Conservation (phyloP, 2,797 vertebrate species). For the Harpagifer antarcticus region DNA sequence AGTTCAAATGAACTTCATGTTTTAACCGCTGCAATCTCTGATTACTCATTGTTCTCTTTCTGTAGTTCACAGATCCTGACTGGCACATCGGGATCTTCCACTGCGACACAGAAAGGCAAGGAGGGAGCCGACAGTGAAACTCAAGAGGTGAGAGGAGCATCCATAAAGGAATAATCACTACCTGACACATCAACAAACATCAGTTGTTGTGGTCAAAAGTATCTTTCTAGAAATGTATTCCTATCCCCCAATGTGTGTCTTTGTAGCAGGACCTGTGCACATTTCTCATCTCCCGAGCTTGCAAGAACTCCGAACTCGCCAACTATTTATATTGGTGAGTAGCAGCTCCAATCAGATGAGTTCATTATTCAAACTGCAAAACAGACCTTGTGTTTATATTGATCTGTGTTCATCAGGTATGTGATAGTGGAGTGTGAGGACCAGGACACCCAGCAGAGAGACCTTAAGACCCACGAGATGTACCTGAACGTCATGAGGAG, state of each 20-base stretch:
- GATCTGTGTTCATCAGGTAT: slow-evolving; percentile 86
- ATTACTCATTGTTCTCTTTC: not conserved
- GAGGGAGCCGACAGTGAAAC: slow-evolving; percentile 92
- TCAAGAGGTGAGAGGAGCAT: slow-evolving; percentile 87
- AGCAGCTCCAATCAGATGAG: not conserved
- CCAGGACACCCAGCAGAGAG: slow-evolving; percentile 97
- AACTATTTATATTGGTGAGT: slow-evolving; percentile 99
- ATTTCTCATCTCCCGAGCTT: slow-evolving; percentile 97
- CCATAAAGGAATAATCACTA: not conserved
- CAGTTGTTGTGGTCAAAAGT: not conserved
- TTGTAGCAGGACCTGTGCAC: slow-evolving; percentile 96
- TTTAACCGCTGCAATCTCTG: not conserved
- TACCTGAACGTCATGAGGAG: slow-evolving; percentile 98
- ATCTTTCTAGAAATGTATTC: not conserved
- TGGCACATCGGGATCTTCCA: slow-evolving; percentile 80
- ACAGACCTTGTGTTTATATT: not conserved
- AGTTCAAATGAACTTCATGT: not conserved
- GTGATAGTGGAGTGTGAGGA: slow-evolving; percentile 99
- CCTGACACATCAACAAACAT: not conserved
- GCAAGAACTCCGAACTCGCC: slow-evolving; percentile 96
- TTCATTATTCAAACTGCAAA: not conserved
- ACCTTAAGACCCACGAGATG: slow-evolving; percentile 98
- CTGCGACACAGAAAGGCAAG: slow-evolving; percentile 88
- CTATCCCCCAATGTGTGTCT: slow-evolving; percentile 35
- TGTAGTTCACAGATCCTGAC: slow-evolving; percentile 91